These are phyloP conservation scores for Labrus mixtus DNA, from an alignment of 2,113 vertebrate species.

Conservation along the genomic window DNA sequence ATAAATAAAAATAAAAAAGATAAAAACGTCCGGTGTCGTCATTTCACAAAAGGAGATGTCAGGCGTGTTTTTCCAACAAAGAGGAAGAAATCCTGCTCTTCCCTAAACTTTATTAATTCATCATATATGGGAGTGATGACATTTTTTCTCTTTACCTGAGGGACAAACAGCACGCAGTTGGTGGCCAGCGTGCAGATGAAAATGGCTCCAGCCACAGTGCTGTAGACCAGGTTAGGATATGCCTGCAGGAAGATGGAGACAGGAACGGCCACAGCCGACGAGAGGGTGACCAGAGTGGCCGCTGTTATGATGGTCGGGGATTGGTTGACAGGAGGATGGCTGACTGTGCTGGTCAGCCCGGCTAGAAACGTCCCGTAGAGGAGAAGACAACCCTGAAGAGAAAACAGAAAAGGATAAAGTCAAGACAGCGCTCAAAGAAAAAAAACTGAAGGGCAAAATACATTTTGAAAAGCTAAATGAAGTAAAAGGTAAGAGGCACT, in stretches of 20 bases:
- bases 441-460: no score
- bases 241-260: slow-evolving; percentile 87
- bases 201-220: slow-evolving; percentile 92
- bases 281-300: slow-evolving; percentile 87
- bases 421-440: background rate
- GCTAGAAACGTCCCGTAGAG: slow-evolving; percentile 94
- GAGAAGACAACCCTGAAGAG: slow-evolving; percentile 88
- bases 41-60: background rate
- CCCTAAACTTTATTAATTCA: background rate
- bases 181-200: slow-evolving; percentile 91
- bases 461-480: no score
- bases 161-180: slow-evolving; percentile 96
- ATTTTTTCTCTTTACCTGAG: slow-evolving; percentile 85
- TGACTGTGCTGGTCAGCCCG: slow-evolving; percentile 92
- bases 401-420: background rate
- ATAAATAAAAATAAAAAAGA: no score
- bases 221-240: slow-evolving; percentile 94
- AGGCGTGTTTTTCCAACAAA: background rate
- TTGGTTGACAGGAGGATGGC: slow-evolving; percentile 96
- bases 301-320: slow-evolving; percentile 92
- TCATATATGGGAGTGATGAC: background rate
- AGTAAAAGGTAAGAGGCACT: no score
- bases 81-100: background rate
- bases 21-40: background rate
- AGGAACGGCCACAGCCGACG: slow-evolving; percentile 83